Evolutionary conservation across 2,797 vertebrate genomes (phyloP), one percentile per base, ranked within the genome.

Genomic region (Enteromius mattozi): DNA sequence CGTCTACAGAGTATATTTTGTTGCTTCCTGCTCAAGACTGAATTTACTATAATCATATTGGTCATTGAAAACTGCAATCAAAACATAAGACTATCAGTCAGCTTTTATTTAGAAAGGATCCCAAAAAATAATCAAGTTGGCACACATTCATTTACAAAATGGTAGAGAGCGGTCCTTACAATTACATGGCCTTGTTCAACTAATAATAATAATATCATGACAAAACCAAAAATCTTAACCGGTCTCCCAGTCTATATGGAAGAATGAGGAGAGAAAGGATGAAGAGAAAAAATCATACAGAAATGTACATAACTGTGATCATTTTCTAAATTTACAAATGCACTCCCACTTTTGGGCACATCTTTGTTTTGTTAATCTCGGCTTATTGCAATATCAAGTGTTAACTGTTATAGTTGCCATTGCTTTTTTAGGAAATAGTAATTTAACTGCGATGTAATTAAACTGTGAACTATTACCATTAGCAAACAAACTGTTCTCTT

Each of bases 131-230:
- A 94, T 93, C 92, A 94, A 94, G 94, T 95, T 93, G 92, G 94
- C 94, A 96, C 95, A 96, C 93, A 94, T 95, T 95, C 94, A 95
- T 91, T 94, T 95, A 95, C 91, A 96, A 95, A 96, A 95, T 94
- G 93, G 93, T 91, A 92, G 91, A 94, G 93, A 91, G 90, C 90
- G 91, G 92, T 89, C 92, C 91, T 93, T 91, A 92, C 84, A 27
- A 93, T 92, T 89, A 85, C 90, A 85, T 49, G 63, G 65, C 66
- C 79, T 74, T 30, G 14, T 37, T 54, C 33, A 70, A 42, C 61
- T 40, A 54, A 76, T 56, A 45, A 47, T n/a, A 33, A 21, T 9
- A 56, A 42, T 59, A 40, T 45, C 81, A 89, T 87, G 89, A 91
- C 87, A 88, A 93, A 80, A 80, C n/a, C 12, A 54, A 79, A 91